Evolutionary conservation across 2,113 vertebrate genomes (phyloP), one percentile per base, ranked within the genome.

Genomic region (Ictalurus punctatus): DNA sequence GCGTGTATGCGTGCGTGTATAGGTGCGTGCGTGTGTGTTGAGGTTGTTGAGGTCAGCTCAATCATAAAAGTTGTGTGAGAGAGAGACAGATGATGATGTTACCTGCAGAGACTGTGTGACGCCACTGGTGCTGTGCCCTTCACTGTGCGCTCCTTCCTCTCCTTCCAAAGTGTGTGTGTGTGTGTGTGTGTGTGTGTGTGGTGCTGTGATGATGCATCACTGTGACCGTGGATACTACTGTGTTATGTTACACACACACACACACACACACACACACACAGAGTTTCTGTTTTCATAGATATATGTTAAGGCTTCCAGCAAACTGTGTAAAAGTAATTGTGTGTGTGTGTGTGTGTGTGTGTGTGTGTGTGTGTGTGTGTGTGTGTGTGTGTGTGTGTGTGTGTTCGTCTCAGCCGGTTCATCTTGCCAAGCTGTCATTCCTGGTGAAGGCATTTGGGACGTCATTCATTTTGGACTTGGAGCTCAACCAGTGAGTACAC

Each of bases 361-460:
- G 9, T 80, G 14, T n/a, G 25, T 54, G 48, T 80, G 48, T 80
- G 19, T 74, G 4, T 23, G 9, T 30, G 2, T 74, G 0, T 23
- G 9, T 80, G 27, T n/a, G 27, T 56, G 27, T 80, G 52, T 80
- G 19, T 61, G 1, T 83, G 40, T 87, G 81, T 90, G 25, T 44
- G 17, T 87, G 52, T 86, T 30, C 80, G n/a, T 84, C 25, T 90
- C 37, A 98, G 97, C 95, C 96, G 14, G 92, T 97, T 92, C 98
- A 99, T 92, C 92, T 98, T 93, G 96, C 97, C 9, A 97, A 95
- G 91, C 97, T 96, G 95, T 98, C 97, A 91, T 98, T 99, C 85
- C 88, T 97, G 92, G 94, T 99, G 90, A 93, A 95, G 52, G 97
- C 97, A 74, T 99, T 98, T 79, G 95, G 95, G 87, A 93, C 91